A percentile compares a stretch with the other conserved stretches of the same genome.
These are phyloP conservation scores for Machimus atricapillus DNA, from an alignment of 2,888 invertebrate genomes.

Conservation along the genomic window DNA sequence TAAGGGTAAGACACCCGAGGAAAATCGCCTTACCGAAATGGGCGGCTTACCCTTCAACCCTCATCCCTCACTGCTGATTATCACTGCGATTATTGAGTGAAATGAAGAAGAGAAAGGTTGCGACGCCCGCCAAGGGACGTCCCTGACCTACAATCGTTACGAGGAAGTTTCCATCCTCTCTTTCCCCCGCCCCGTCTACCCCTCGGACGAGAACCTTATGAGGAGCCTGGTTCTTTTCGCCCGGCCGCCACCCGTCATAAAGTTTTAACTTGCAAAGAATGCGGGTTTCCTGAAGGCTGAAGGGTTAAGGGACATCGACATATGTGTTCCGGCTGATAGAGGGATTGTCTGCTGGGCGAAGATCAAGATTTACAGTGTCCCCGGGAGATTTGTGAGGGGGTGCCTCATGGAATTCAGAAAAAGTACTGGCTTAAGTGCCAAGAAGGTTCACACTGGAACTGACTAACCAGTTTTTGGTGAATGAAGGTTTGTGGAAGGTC, in stretches of 20 bases:
- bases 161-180: neutral
- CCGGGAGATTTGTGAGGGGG: neutral
- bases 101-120: conserved; percentile 2
- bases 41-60: conserved; percentile 28
- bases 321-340: neutral
- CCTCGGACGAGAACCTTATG: neutral
- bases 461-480: neutral
- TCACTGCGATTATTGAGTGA: conserved; percentile 37
- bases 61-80: conserved; percentile 36
- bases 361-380: neutral
- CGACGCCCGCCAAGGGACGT: conserved; percentile 18
- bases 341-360: neutral
- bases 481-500: neutral
- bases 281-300: neutral
- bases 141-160: conserved; percentile 14
- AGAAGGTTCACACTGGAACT: neutral
- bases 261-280: neutral
- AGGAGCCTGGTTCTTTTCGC: neutral
- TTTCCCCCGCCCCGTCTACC: too few relatives aligned
- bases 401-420: neutral
- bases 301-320: neutral
- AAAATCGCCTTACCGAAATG: conserved; percentile 11
- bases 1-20: neutral
- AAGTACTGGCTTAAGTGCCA: neutral
- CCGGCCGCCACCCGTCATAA: neutral